Evolutionary conservation across 64 coral and sea anemone species (phyloP).

Genomic region (Acropora tenuis): DNA sequence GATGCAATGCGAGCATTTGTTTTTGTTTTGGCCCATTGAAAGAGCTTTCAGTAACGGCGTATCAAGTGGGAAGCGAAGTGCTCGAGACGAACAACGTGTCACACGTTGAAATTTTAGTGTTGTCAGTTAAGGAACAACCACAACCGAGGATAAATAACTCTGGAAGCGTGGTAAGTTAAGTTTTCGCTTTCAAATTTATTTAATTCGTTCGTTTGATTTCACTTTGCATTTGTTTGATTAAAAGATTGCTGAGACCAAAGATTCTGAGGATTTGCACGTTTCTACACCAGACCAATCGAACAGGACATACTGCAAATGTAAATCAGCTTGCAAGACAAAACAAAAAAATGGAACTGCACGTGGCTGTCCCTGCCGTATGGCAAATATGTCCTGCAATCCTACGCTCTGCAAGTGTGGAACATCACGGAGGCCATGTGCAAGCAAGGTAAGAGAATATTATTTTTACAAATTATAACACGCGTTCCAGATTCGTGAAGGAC

Average conservation of each 20-base stretch:
- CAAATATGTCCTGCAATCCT: background rate
- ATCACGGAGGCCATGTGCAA: background rate
- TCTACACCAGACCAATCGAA: background rate
- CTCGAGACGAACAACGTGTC: background rate
- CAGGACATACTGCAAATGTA: constrained; percentile 18
- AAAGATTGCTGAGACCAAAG: constrained; percentile 18
- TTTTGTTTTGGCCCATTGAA: too few species aligned
- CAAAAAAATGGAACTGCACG: constrained; percentile 1
- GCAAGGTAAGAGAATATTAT: background rate
- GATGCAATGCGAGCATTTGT: too few species aligned
- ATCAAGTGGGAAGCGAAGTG: too few species aligned
- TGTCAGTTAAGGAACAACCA: too few species aligned
- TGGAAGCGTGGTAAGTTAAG: too few species aligned
- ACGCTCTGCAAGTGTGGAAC: background rate
- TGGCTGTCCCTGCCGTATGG: background rate
- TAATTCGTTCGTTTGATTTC: too few species aligned
- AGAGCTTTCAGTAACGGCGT: too few species aligned
- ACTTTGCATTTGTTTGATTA: background rate
- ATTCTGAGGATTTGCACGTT: background rate
- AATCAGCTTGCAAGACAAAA: constrained; percentile 7
- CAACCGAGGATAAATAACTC: too few species aligned
- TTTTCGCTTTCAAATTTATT: too few species aligned
- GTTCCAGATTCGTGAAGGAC: background rate
- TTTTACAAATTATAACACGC: background rate
- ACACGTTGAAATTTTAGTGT: too few species aligned